These are phyloP conservation scores for Notechis scutatus DNA, from an alignment of 2,113 vertebrate genomes.

Conservation along the genomic window DNA sequence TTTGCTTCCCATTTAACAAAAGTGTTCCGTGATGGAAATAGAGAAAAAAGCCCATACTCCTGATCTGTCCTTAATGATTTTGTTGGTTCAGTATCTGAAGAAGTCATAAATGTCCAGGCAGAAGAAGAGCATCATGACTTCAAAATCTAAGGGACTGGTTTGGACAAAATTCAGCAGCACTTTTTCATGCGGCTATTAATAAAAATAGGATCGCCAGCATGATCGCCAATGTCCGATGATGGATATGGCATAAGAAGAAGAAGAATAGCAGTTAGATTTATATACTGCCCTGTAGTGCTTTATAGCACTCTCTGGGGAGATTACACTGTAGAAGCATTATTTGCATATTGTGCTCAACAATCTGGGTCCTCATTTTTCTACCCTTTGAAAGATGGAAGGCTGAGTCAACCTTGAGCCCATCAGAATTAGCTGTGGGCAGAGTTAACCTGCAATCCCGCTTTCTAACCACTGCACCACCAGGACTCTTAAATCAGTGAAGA, in stretches of 20 bases:
- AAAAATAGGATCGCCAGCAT: too few species aligned
- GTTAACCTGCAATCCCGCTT: not conserved
- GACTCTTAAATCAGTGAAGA: not conserved
- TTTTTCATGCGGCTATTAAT: too few species aligned
- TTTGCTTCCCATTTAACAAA: not conserved
- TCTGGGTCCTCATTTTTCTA: not conserved
- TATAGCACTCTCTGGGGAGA: too few species aligned
- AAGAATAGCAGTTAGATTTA: too few species aligned
- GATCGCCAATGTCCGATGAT: too few species aligned
- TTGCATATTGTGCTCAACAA: not conserved
- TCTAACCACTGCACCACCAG: not conserved
- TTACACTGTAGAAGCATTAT: not conserved
- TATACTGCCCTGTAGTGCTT: too few species aligned
- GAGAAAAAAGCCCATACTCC: not conserved
- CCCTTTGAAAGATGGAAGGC: not conserved
- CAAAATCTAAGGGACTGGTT: too few species aligned
- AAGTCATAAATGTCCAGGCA: too few species aligned
- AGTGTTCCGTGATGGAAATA: not conserved
- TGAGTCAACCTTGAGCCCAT: not conserved
- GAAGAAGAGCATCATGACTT: too few species aligned
- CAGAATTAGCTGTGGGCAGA: not conserved
- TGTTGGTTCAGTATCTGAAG: not conserved
- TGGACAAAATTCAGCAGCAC: too few species aligned
- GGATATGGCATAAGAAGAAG: too few species aligned
- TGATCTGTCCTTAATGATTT: not conserved